Evolutionary conservation across 2,797 vertebrate species (phyloP).

Genomic region (Selene dorsalis): DNA sequence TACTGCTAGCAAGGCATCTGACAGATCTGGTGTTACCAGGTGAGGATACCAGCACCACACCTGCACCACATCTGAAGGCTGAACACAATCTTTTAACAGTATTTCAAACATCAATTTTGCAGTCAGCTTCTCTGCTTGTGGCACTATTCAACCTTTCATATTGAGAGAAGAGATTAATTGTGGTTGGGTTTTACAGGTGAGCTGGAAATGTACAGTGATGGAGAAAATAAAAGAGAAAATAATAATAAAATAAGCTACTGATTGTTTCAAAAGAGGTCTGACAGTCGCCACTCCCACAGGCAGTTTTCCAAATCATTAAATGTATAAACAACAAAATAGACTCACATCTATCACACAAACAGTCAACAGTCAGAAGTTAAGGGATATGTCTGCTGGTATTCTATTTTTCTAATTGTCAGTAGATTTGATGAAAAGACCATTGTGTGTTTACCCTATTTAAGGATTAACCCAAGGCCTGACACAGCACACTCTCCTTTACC

Average conservation of each 20-base stretch:
- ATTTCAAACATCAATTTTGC: slow-evolving; percentile 7
- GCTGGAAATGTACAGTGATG: background rate
- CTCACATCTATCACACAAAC: background rate
- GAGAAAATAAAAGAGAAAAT: background rate
- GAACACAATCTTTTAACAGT: background rate
- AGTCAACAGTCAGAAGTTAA: background rate
- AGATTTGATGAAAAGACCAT: background rate
- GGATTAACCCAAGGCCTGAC: background rate
- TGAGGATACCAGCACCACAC: background rate
- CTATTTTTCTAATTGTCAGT: background rate
- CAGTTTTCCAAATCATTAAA: background rate
- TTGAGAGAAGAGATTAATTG: slow-evolving; percentile 13
- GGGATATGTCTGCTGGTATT: background rate
- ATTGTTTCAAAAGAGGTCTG: background rate
- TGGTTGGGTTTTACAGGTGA: background rate
- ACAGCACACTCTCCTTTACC: background rate
- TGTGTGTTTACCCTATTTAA: background rate
- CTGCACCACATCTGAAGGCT: slow-evolving; percentile 4
- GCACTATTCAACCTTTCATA: background rate
- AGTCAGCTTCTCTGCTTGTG: slow-evolving; percentile 9
- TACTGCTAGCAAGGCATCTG: background rate
- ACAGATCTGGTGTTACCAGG: background rate
- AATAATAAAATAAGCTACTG: background rate
- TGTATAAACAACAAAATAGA: background rate
- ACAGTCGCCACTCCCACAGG: background rate